These are phyloP conservation scores for Orthosia cruda DNA, from an alignment of 2,888 invertebrate genomes.

Conservation along the genomic window DNA sequence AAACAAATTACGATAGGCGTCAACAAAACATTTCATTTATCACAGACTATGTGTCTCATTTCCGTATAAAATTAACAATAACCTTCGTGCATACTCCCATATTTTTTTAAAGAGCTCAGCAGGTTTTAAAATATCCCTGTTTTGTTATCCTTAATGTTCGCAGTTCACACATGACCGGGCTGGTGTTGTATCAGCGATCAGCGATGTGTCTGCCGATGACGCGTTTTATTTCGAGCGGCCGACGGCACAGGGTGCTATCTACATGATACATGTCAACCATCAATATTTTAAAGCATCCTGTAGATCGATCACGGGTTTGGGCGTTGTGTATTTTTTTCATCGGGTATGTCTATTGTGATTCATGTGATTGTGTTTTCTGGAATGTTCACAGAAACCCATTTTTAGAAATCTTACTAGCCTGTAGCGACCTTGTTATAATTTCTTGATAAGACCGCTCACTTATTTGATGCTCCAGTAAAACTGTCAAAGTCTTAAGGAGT, in stretches of 20 bases:
- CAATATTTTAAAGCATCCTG: slow-evolving; percentile 79
- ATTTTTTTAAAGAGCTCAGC: slow-evolving; percentile 22
- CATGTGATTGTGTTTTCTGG: not conserved
- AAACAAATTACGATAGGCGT: not conserved
- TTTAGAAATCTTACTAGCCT: not conserved
- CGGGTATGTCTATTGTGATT: not conserved
- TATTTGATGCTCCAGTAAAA: not conserved
- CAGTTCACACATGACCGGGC: slow-evolving; percentile 69
- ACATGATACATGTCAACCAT: slow-evolving; percentile 77
- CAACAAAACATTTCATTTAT: slow-evolving; percentile 20
- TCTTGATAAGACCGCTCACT: not conserved
- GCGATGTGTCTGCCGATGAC: slow-evolving; percentile 71
- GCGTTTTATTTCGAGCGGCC: slow-evolving; percentile 76
- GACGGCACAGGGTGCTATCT: slow-evolving; percentile 74
- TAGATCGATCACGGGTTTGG: slow-evolving; percentile 64
- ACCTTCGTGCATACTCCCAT: not conserved
- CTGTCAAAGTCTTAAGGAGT: not conserved
- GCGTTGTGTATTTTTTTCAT: slow-evolving; percentile 41
- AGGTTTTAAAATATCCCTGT: slow-evolving; percentile 50
- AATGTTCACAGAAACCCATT: not conserved
- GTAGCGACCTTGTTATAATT: not conserved
- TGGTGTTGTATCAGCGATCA: slow-evolving; percentile 66
- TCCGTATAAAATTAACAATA: slow-evolving; percentile 23
- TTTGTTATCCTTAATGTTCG: slow-evolving; percentile 64
- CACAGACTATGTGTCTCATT: slow-evolving; percentile 14